Evolutionary conservation across 2,888 invertebrate genomes (phyloP), one percentile per base, ranked within the genome.

Genomic region (Lasioglossum malachurum): DNA sequence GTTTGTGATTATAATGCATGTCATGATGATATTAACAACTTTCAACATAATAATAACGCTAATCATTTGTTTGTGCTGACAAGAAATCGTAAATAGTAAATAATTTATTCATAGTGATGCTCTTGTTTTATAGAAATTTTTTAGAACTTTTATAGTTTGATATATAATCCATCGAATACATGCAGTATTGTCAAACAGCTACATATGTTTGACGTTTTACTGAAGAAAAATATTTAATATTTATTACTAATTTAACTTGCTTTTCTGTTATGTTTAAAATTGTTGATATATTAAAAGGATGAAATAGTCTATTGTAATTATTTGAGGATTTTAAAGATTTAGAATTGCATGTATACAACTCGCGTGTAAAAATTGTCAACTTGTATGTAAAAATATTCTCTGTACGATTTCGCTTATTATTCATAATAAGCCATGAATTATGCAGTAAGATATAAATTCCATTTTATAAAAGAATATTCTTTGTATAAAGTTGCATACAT

Each of bases 1-100:
- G 74, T 86, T 86, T 86, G 74, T 86, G 74, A 27, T 80, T 46
- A 49, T 86, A 83, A n/a, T 82, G 82, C 77, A 78, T 86, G 75
- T 41, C 75, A 10, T 2, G 35, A 60, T 16, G 53, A 60, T 78
- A 64, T 77, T 69, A 44, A 53, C 7, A 23, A 69, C 44, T 67
- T 27, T 38, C 10, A 64, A 53, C 16, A 44, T 12, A 53, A 64
- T 27, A 19, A 8, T 57, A n/a, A 7, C 38, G 75, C 27, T 12
- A 31, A 74, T 71, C n/a, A 19, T 53, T 27, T 44, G 19, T 57
- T 57, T 16, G 27, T 23, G 53, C 31, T 19, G 14, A 77, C 7
- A 60, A 75, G 27, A 35, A 64, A 46, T 72, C 27, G 0, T 49
- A 7, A 46, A 38, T 69, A 69, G 7, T 69, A 38, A 19, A 23